Percentiles rank a stretch among this genome's conserved stretches.
Conservation (phyloP, 2,797 vertebrate genomes). For the Epinephelus coioides region DNA sequence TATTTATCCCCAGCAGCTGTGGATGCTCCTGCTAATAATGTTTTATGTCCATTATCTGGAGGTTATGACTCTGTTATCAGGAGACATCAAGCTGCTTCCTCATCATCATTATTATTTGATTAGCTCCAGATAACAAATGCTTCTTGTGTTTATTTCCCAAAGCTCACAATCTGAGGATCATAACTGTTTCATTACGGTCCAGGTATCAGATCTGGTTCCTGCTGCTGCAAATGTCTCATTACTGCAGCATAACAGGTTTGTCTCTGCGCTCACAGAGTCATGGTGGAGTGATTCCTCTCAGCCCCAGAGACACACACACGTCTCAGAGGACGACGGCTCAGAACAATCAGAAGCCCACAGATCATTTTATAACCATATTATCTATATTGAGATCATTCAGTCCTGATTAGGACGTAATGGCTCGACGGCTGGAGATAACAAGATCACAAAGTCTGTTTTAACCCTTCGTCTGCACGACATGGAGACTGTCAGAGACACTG, state of each 20-base stretch:
- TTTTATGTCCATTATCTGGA: conserved; percentile 31
- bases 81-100: conserved; percentile 31
- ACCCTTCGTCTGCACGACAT: too few relatives aligned
- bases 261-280: neutral
- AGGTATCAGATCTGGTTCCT: conserved; percentile 6
- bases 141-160: conserved; percentile 15
- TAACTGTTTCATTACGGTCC: neutral
- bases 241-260: neutral
- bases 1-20: conserved; percentile 11
- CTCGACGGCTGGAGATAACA: neutral
- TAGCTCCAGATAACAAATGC: conserved; percentile 20
- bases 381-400: too few relatives aligned
- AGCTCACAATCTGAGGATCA: conserved; percentile 6
- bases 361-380: too few relatives aligned
- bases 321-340: too few relatives aligned
- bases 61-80: conserved; percentile 22
- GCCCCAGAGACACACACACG: neutral
- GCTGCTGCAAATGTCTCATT: conserved; percentile 13
- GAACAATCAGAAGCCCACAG: too few relatives aligned
- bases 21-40: conserved; percentile 1
- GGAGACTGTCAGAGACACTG: too few relatives aligned
- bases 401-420: too few relatives aligned
- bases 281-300: neutral
- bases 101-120: conserved; percentile 25
- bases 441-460: neutral